phyloP scores from a whole-genome alignment of 53 echinoderm and acorn worm genomes.

The Zoroaster sp. region DNA sequence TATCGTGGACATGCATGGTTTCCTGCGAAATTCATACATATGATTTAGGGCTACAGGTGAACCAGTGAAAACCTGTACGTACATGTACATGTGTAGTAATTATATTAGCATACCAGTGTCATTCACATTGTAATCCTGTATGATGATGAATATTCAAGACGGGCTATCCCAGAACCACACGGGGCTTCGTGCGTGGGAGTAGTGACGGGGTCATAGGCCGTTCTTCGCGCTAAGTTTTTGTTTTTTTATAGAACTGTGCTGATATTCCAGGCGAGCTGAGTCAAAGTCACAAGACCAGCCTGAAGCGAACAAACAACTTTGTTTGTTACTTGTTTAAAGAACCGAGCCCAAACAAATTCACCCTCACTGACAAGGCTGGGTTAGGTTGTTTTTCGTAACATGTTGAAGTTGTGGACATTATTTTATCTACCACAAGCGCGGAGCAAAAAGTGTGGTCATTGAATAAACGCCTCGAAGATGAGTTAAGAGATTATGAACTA shows the following conservation, averaged over 20 bases:
- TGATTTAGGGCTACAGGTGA: background rate
- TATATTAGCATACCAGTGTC: background rate
- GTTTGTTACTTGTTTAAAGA: constrained; percentile 2
- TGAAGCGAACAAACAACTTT: constrained; percentile 38
- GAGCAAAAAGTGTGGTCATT: background rate
- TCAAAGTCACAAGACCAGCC: constrained; percentile 46
- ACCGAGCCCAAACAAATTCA: background rate
- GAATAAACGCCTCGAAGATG: no score
- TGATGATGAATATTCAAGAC: background rate
- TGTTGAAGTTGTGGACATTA: background rate
- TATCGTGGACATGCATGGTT: no score
- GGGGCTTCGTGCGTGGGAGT: background rate
- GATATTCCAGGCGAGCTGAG: background rate
- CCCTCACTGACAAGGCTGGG: background rate
- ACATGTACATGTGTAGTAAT: no score
- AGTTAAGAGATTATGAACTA: no score
- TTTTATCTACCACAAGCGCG: background rate
- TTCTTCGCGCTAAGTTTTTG: background rate
- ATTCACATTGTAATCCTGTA: background rate
- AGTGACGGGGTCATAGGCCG: background rate
- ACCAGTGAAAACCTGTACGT: background rate
- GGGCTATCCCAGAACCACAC: background rate
- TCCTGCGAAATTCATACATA: background rate
- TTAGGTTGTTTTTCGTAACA: background rate
- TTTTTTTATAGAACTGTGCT: background rate